Evolutionary conservation across 2,113 vertebrate species (phyloP), one percentile per base, ranked within the genome.

Genomic region (Marmota monax): DNA sequence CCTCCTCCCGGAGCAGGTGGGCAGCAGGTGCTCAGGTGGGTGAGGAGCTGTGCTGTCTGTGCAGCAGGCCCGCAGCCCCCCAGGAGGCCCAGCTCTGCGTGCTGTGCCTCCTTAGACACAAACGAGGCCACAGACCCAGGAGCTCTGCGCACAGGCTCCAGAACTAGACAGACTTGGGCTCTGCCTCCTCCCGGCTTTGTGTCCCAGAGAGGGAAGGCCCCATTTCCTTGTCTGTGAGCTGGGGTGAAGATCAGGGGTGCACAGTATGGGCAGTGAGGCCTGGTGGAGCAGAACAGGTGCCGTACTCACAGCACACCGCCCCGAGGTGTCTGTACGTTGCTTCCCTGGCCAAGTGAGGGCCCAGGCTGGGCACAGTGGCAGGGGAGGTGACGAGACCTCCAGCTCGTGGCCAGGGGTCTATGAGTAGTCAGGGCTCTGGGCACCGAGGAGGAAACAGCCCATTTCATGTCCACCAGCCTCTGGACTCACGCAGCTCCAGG

Each of bases 221-320:
- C 0, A 20, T 18, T 9, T n/a, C 37, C 8, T 4, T 18, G 11
- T 1, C 65, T 16, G 9, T 5, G 32, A 58, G 29, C 25, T 2
- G 45, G 42, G 32, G n/a, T 69, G 63, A 29, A 42, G 51, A 5
- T 25, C 22, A 5, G 48, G 48, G 45, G 12, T 25, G 27, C 32
- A 29, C 67, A 53, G 65, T 10, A 37, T 45, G 27, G 63, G 45
- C 34, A 4, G 42, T 2, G 42, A 70, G 32, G 4, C 32, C 8
- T n/a, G 11, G 18, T 6, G 48, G 58, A 63, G 23, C 61, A 63
- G 61, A 23, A 22, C 20, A 8, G 18, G 56, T 22, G 18, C 56
- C 2, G 9, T 27, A 22, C 61, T 63, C 23, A 27, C 23, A 25
- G 58, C 16, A 18, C 18, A 20, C 56, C 18, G 56, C 18, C 56